A percentile compares a stretch with the other conserved stretches of the same genome.
phyloP scores from a whole-genome alignment of 2,113 vertebrate genomes.

The Bambusicola thoracicus region DNA sequence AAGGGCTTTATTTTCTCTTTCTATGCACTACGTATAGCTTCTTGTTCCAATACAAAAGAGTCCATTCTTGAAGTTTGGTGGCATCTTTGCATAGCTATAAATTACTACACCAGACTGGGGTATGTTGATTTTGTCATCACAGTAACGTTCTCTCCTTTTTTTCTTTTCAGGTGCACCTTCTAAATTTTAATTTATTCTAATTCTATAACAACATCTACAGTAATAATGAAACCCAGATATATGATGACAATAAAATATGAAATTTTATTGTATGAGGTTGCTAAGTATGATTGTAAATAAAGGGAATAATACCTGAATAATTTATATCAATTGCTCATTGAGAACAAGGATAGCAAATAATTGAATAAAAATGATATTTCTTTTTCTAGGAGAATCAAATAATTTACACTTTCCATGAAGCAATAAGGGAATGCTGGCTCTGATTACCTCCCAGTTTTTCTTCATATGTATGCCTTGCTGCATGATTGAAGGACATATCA shows the following conservation, averaged over 20 bases:
- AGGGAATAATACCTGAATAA: not conserved
- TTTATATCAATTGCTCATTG: not conserved
- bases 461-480: not conserved
- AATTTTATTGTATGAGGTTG: not conserved
- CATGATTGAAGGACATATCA: not conserved
- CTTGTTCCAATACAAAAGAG: not conserved
- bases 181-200: constrained; percentile 4
- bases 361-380: not conserved
- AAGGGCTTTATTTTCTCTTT: not conserved
- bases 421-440: not conserved
- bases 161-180: not conserved
- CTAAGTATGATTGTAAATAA: not conserved
- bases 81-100: not conserved
- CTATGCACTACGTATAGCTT: not conserved
- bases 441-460: not conserved
- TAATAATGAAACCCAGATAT: not conserved
- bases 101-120: not conserved
- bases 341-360: not conserved
- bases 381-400: not conserved
- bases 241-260: not conserved
- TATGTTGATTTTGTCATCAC: not conserved
- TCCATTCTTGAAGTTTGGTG: not conserved
- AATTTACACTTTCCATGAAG: not conserved
- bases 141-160: not conserved
- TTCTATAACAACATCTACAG: not conserved